Percentiles rank a stretch among this genome's conserved stretches.
Evolutionary conservation across 2,113 vertebrate genomes (phyloP).

Genomic region (Gymnocephalus cernua): DNA sequence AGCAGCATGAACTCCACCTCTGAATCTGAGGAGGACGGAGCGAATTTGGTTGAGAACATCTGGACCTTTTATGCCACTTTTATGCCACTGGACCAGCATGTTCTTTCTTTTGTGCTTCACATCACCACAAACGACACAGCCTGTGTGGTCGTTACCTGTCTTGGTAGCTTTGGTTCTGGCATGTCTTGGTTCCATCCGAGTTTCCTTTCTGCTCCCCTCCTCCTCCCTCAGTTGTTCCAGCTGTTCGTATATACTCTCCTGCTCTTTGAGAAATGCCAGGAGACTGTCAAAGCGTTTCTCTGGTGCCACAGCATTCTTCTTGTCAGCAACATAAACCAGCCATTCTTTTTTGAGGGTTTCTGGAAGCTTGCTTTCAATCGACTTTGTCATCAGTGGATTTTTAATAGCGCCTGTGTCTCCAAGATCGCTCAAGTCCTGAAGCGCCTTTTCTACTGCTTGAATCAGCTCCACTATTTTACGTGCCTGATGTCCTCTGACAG

Average conservation of each 20-base stretch:
- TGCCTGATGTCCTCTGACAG: neutral
- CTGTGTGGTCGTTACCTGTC: no score
- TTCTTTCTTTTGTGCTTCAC: neutral
- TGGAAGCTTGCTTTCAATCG: constrained; percentile 42
- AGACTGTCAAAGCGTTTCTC: neutral
- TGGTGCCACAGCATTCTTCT: neutral
- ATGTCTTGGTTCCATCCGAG: neutral
- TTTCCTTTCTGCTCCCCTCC: neutral
- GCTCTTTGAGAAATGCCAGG: neutral
- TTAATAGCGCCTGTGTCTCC: constrained; percentile 13
- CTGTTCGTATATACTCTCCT: neutral
- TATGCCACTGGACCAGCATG: no score
- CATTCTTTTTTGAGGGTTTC: constrained; percentile 31
- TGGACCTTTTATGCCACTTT: no score
- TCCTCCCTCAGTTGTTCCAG: neutral
- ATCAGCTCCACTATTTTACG: neutral
- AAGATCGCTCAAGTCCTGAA: constrained; percentile 23
- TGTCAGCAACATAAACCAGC: constrained; percentile 27
- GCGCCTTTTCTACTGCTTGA: constrained; percentile 19
- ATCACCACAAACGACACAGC: neutral
- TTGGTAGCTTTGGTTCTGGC: neutral
- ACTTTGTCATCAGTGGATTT: constrained; percentile 36
- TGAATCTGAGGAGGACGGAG: no score
- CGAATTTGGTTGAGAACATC: no score
- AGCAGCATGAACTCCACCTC: no score